Base-by-base conservation (phyloP, 1,140 invertebrate genomes). In the Laodelphax striatellus region DNA sequence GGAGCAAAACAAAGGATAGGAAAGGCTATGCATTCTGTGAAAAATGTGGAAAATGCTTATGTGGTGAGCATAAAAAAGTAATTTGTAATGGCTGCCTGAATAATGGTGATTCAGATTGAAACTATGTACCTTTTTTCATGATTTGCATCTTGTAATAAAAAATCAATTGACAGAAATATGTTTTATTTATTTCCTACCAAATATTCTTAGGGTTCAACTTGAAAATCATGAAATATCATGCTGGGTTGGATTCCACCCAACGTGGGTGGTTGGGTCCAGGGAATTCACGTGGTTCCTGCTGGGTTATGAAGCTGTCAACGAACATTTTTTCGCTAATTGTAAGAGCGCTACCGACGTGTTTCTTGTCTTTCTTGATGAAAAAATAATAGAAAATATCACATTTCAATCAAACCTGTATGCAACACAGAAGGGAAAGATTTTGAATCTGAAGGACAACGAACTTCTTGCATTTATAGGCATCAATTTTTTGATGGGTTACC, bases 41-140 rank as follows among this genome's bases (percentile, higher is more conserved):
- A 54, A 54, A 54, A 54, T 54, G 52, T 54, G 52, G 14, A 16
- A 54, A 54, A 16, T 54, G 52, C 21, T 54, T 54, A 54, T 54
- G 52, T 54, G 52, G 52, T 54, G 52, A 54, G 14, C 52, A 54
- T 54, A 54, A 54, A 54, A 54, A 54, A 54, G 21, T 54, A 21
- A 54, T 54, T 54, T 54, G 52, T 54, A 16, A 54, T 54, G 52
- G 52, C 21, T 54, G 14, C 52, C 21, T 54, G 14, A n/a, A 54
- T n/a, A 17, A 54, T 54, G 21, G 14, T 54, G 14, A n/a, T 16
- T 54, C 21, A 21, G 52, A 53, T 28, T 28, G 24, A 28, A 28
- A 28, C 24, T 28, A 28, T 28, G 24, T 28, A 28, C 24, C 24
- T 28, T 28, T 28, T 28, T 28, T 28, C 24, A 28, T 28, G 24